phyloP scores from a whole-genome alignment of 2,797 vertebrate species.

The Lutjanus campechanus region DNA sequence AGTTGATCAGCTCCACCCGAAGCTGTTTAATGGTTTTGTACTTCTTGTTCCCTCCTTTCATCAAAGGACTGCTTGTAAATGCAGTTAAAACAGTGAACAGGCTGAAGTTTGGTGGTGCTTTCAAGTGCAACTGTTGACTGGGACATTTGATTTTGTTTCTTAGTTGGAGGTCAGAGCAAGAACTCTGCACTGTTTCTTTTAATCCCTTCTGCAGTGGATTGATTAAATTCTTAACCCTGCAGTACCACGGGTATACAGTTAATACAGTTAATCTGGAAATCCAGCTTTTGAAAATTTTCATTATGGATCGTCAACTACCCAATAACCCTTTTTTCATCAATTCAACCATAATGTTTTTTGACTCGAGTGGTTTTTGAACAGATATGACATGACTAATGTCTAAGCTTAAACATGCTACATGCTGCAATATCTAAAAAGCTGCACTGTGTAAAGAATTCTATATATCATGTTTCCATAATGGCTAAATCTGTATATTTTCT shows the following conservation, averaged over 20 bases:
- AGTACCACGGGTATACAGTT: too few species aligned
- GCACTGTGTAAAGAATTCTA: not conserved
- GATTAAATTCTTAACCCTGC: not conserved
- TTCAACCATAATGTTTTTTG: not conserved
- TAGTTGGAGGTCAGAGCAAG: not conserved
- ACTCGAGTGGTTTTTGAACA: not conserved
- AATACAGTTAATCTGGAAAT: not conserved
- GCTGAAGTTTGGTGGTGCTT: not conserved
- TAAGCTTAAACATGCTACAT: not conserved
- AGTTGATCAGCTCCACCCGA: not conserved
- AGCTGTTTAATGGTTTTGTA: not conserved
- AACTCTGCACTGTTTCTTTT: not conserved
- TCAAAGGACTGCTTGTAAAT: not conserved
- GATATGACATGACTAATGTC: not conserved
- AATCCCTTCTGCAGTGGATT: not conserved
- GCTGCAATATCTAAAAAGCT: not conserved
- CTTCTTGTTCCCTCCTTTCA: not conserved
- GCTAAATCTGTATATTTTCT: conserved; percentile 7
- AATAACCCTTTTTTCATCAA: not conserved
- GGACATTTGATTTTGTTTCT: not conserved
- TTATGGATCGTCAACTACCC: not conserved
- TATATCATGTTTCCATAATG: not conserved
- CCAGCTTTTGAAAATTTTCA: not conserved
- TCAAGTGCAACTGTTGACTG: not conserved
- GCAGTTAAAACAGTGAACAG: not conserved